Conservation (phyloP, 2,113 vertebrate species). For the Equus przewalskii region DNA sequence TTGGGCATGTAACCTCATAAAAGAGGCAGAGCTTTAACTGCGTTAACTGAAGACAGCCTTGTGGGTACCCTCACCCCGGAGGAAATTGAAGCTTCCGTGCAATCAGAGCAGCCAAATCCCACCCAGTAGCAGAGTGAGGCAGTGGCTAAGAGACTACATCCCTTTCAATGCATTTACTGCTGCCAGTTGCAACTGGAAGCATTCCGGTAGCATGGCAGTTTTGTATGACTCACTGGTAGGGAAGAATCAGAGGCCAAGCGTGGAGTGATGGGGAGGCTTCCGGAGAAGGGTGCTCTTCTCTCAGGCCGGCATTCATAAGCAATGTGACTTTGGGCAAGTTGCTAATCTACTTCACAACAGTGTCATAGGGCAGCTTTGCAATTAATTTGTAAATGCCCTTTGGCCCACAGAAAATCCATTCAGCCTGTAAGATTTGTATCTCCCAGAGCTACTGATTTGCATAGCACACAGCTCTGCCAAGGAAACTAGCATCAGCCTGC, state of each 20-base stretch:
- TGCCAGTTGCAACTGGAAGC: background rate
- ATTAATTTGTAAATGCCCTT: conserved; percentile 80
- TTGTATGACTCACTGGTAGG: background rate
- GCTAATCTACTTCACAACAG: conserved; percentile 66
- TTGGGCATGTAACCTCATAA: background rate
- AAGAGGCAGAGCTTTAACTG: background rate
- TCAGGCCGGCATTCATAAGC: background rate
- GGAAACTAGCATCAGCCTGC: conserved; percentile 29
- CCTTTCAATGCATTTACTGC: background rate
- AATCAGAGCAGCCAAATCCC: background rate
- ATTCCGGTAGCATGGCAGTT: background rate
- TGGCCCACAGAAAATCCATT: conserved; percentile 80
- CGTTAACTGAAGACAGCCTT: background rate
- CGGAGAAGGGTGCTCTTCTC: background rate
- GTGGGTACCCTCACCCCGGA: background rate
- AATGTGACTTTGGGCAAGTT: conserved; percentile 71
- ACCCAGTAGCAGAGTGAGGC: background rate
- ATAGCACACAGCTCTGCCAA: conserved; percentile 43
- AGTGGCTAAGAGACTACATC: background rate
- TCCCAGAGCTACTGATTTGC: conserved; percentile 77
- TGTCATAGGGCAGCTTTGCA: conserved; percentile 72
- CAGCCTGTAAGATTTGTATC: conserved; percentile 68
- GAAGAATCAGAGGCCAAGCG: background rate
- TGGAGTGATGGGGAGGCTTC: background rate
- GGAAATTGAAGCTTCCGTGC: background rate